Base-by-base conservation (phyloP, 2,113 vertebrate species). In the Otolemur garnettii region DNA sequence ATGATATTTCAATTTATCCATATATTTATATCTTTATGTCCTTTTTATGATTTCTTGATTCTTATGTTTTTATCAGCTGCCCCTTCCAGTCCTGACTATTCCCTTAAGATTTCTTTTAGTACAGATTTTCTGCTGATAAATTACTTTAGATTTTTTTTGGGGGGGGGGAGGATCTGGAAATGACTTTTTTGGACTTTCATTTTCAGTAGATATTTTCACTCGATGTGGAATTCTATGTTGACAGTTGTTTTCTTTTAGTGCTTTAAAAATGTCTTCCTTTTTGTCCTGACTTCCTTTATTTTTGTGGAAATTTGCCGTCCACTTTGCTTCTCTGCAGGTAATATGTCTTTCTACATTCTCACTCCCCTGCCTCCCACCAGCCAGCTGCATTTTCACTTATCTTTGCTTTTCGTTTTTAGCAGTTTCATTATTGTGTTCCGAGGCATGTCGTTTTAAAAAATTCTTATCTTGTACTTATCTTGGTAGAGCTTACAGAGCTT, bases 251-350 rank as follows among this genome's bases (percentile, higher is more conserved):
- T 45, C n/a, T 86, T 62, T 66, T 19, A 78, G 15, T 12, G 10
- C 14, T 85, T 66, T 66, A 42, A 68, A 87, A 77, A 77, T 22
- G 28, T 62, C 35, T 60, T 66, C n/a, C 12, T 38, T 72, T 83
- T 55, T 88, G 35, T 21, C 88, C 71, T 87, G 90, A 78, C 55
- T 66, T 91, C 15, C 12, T 42, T 42, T 53, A 26, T 22, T 22
- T 78, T 69, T 57, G n/a, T 93, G 57, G 57, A 93, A 89, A 80
- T 21, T n/a, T 74, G 50, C 35, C n/a, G 69, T 53, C 18, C 50
- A 42, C 71, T 12, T 50, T 30, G 2, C 35, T 93, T 55, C 42
- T 71, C 42, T 66, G 18, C 11, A 24, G 22, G 6, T 38, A 38
- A 42, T 10, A 3, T 26, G 18, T 30, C 22, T 81, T 35, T 79